These are phyloP conservation scores for Ochropleura plecta DNA, from an alignment of 2,888 invertebrate species.

Conservation along the genomic window DNA sequence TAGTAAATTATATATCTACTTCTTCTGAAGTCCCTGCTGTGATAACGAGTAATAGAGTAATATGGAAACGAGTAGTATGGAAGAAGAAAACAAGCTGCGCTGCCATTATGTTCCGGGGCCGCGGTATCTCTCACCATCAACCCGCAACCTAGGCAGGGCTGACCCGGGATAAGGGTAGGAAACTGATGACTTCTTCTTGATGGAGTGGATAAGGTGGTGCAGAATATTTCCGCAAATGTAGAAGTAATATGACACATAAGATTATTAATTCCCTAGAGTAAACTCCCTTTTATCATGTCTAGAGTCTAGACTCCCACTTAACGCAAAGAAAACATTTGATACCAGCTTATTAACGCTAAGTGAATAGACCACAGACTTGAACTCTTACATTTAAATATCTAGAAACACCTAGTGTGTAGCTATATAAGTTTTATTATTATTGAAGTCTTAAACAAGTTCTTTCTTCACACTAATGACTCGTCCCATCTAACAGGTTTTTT, in stretches of 20 bases:
- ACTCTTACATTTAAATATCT: neutral
- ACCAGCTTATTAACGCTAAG: conserved; percentile 45
- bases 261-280: conserved; percentile 19
- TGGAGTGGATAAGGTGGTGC: no score
- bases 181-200: no score
- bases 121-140: no score
- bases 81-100: no score
- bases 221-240: neutral
- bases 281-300: conserved; percentile 52
- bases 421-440: neutral
- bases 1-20: no score
- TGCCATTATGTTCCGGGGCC: no score
- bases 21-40: no score
- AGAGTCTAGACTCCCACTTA: conserved; percentile 59
- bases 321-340: conserved; percentile 39
- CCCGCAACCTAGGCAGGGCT: no score
- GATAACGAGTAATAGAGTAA: no score
- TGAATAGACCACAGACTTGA: conserved; percentile 8
- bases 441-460: neutral
- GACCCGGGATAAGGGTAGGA: no score
- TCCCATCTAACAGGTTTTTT: neutral
- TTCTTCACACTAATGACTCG: neutral
- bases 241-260: conserved; percentile 8
- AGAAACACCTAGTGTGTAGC: neutral
- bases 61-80: no score